Conservation (phyloP, 2,797 vertebrate genomes). For the Sebastes flavidus region DNA sequence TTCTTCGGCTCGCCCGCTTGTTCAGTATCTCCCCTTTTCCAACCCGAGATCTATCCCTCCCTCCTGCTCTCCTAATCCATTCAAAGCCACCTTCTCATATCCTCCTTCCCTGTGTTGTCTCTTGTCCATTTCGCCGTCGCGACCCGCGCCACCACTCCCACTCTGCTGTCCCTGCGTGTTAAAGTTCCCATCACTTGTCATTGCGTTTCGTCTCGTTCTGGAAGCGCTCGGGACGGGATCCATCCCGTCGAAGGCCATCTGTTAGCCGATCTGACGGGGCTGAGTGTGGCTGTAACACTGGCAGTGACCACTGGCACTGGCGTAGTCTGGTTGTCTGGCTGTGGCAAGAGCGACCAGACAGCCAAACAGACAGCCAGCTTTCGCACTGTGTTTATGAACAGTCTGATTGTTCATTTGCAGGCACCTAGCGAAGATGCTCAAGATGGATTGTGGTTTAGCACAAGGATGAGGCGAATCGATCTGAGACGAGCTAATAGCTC, state of each 20-base stretch:
- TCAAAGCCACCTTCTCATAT: constrained; percentile 8
- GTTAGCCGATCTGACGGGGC: constrained; percentile 67
- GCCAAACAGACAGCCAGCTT: constrained; percentile 55
- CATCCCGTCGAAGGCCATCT: constrained; percentile 69
- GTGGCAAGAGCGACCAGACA: constrained; percentile 30
- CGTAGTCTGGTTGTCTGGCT: constrained; percentile 48
- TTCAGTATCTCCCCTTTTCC: not conserved
- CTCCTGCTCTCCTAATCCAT: constrained; percentile 1
- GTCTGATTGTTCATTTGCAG: constrained; percentile 67
- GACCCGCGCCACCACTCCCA: constrained; percentile 9
- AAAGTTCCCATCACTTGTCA: constrained; percentile 53
- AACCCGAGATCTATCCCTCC: not conserved
- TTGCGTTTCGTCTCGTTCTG: constrained; percentile 34
- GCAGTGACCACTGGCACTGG: constrained; percentile 57
- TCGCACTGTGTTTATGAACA: constrained; percentile 61
- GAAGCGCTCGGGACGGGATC: constrained; percentile 29
- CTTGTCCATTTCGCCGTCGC: constrained; percentile 6
- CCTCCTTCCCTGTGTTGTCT: not conserved
- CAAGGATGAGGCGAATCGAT: constrained; percentile 33
- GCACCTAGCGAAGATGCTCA: constrained; percentile 41
- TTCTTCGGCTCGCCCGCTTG: constrained; percentile 4
- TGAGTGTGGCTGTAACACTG: constrained; percentile 51
- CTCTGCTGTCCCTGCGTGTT: constrained; percentile 42
- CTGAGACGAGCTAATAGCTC: not conserved
- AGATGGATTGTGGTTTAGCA: constrained; percentile 39